Conservation (phyloP, 2,797 vertebrate genomes). For the Amblyraja radiata region DNA sequence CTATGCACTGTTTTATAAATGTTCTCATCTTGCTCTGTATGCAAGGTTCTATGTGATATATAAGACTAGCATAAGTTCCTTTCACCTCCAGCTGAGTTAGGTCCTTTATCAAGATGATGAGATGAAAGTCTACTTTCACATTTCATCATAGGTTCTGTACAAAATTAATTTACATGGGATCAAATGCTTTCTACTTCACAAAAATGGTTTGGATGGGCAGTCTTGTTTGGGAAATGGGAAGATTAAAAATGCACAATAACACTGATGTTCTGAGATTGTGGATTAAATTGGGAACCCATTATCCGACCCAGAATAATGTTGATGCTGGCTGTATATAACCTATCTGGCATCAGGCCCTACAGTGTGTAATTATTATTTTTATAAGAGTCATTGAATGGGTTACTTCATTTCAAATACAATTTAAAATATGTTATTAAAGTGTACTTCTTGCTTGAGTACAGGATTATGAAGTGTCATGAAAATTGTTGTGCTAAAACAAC, state of each 20-base stretch:
- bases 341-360: not conserved
- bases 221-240: not conserved
- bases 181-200: not conserved
- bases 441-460: not conserved
- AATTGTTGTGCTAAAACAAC: not conserved
- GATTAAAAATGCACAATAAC: not conserved
- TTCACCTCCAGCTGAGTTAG: not conserved
- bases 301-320: not conserved
- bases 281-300: not conserved
- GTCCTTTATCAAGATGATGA: not conserved
- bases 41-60: not conserved
- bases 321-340: not conserved
- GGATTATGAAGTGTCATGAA: not conserved
- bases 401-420: not conserved
- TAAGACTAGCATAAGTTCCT: not conserved
- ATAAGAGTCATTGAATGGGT: not conserved
- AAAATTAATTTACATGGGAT: not conserved
- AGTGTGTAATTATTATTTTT: not conserved
- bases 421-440: not conserved
- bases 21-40: not conserved
- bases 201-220: not conserved
- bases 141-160: not conserved
- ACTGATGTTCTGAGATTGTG: not conserved
- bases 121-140: not conserved
- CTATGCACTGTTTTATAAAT: not conserved